Percentiles rank a stretch among this genome's conserved stretches.
These are phyloP conservation scores for Callocephalon fimbriatum DNA, from an alignment of 2,113 vertebrate genomes.

Conservation along the genomic window DNA sequence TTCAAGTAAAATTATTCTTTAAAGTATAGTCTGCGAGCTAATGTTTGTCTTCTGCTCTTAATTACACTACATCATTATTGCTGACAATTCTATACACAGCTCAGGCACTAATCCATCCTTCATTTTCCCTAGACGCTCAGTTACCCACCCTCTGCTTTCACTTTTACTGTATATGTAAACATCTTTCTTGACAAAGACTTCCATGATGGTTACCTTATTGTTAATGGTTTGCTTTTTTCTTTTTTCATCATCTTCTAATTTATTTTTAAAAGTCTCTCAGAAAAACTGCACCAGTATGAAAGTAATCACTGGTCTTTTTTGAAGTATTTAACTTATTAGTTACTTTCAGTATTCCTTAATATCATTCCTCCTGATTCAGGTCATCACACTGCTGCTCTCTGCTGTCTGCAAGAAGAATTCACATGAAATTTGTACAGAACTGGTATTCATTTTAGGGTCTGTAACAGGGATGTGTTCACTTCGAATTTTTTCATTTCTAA, in stretches of 20 bases:
- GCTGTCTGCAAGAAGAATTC: neutral
- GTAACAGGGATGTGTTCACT: neutral
- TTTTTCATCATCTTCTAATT: neutral
- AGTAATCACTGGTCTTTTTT: neutral
- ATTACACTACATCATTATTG: neutral
- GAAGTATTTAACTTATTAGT: neutral
- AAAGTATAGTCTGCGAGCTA: neutral
- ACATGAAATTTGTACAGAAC: neutral
- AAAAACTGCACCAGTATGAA: neutral
- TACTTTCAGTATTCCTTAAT: neutral
- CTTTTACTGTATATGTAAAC: neutral
- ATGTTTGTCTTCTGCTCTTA: neutral
- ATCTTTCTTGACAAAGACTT: neutral
- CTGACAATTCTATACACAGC: neutral
- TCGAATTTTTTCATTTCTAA: neutral
- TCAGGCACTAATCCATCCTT: neutral
- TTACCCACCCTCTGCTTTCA: neutral
- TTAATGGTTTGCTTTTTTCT: neutral
- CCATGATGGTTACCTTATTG: neutral
- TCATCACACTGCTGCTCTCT: conserved; percentile 60
- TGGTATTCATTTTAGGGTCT: neutral
- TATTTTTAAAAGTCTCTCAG: neutral
- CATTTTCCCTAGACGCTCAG: neutral
- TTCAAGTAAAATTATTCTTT: neutral
- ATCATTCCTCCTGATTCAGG: neutral